Evolutionary conservation across 2,888 invertebrate genomes (phyloP).

Genomic region (Hyalella azteca): DNA sequence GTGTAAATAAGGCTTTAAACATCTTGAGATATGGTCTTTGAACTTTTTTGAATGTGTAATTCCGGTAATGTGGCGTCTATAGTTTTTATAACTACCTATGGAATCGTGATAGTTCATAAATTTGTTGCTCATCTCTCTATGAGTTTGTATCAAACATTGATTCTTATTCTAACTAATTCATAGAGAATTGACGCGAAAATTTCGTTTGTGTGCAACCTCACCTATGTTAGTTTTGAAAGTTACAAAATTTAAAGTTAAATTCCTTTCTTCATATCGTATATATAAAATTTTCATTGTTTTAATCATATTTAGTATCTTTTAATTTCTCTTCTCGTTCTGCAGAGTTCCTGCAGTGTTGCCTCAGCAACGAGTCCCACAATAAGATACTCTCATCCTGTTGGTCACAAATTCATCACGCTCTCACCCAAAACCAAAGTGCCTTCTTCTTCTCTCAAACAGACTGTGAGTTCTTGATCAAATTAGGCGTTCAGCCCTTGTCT

Average conservation of each 20-base stretch:
- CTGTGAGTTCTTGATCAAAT: too few relatives aligned
- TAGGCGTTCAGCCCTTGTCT: too few relatives aligned
- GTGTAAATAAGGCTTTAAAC: background rate
- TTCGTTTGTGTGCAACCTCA: background rate
- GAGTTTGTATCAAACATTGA: too few relatives aligned
- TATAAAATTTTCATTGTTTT: background rate
- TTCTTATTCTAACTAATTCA: too few relatives aligned
- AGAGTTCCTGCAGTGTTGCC: background rate
- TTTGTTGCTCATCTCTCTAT: too few relatives aligned
- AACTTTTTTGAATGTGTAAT: too few relatives aligned
- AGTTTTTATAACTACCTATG: too few relatives aligned
- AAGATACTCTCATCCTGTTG: slow-evolving; percentile 57
- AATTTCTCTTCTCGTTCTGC: background rate
- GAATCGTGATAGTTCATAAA: too few relatives aligned
- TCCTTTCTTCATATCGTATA: background rate
- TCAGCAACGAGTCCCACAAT: background rate
- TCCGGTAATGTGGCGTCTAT: too few relatives aligned
- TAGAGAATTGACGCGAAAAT: background rate
- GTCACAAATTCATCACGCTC: slow-evolving; percentile 56
- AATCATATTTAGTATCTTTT: background rate
- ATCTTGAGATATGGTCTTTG: background rate
- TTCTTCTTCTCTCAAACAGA: slow-evolving; percentile 40
- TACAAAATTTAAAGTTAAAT: background rate
- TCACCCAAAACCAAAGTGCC: slow-evolving; percentile 38
- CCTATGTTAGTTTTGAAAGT: background rate